A percentile compares a stretch with the other conserved stretches of the same genome.
phyloP scores from a whole-genome alignment of 2,888 invertebrate genomes.

The Plebejus melissa region DNA sequence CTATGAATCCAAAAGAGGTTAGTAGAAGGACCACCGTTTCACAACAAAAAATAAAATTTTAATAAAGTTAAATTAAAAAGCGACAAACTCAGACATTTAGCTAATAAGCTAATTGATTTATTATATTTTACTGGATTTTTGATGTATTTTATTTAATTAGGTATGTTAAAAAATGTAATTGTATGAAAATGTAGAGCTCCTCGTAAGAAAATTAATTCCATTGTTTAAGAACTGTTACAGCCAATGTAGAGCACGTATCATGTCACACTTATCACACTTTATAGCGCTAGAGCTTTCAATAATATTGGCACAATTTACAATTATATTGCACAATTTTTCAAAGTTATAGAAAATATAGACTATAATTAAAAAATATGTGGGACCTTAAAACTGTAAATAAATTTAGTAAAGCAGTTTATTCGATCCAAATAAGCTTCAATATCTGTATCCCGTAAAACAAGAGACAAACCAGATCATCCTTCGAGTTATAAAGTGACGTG shows the following conservation, averaged over 20 bases:
- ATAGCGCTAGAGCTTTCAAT: not conserved
- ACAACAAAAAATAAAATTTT: too few relatives aligned
- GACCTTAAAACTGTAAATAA: not conserved
- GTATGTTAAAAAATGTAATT: too few relatives aligned
- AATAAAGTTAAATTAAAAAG: too few relatives aligned
- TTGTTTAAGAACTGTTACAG: not conserved
- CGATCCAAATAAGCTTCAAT: constrained; percentile 8
- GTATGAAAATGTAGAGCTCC: not conserved
- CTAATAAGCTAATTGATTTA: too few relatives aligned
- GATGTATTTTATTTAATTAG: too few relatives aligned
- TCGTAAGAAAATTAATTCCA: not conserved
- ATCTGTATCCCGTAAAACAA: constrained; percentile 23
- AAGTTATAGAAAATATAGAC: not conserved
- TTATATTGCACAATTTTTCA: not conserved
- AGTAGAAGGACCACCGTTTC: too few relatives aligned
- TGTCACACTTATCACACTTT: not conserved
- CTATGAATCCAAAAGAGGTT: too few relatives aligned
- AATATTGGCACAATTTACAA: not conserved
- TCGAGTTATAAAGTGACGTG: constrained; percentile 50
- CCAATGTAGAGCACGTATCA: constrained; percentile 1
- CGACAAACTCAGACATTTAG: too few relatives aligned
- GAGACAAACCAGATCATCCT: constrained; percentile 37
- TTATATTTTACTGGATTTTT: too few relatives aligned
- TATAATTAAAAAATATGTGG: not conserved
- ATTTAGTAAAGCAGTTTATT: not conserved